Base-by-base conservation (phyloP, 2,113 vertebrate genomes). In the Delphinus delphis region DNA sequence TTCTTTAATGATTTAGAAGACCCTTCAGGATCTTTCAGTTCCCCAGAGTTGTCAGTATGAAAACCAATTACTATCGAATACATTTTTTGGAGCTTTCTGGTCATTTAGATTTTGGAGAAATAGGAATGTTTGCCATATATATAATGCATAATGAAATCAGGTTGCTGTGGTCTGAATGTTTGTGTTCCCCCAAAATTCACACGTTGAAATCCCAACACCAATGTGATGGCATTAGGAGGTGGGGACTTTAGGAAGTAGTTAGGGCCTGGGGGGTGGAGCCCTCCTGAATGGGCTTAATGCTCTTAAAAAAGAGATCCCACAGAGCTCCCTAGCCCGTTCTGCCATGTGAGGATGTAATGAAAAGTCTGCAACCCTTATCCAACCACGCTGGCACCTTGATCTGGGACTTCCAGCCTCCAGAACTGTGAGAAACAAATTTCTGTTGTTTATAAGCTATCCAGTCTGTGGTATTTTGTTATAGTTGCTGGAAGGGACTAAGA, bases 21-120 rank as follows among this genome's bases (percentile, higher is more conserved):
- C 21, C 28, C 41, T 58, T 73, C 44, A 33, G 38, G 68, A 81
- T 76, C 38, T 84, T 68, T 65, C 20, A 25, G 0, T 90, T 70
- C 25, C 67, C 36, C 25, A 58, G 38, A 79, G 6, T 38, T 92
- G 12, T 71, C 17, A 8, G 8, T 6, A 47, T 81, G 79, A 90
- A 94, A 83, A 63, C 12, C 13, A 65, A 0, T 88, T 41, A 70
- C 55, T 85, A 41, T 63, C 44, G 71, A 93, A 38, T 23, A 67
- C 36, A 76, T 95, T 91, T 86, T 50, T 91, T 93, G 74, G 44
- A 70, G n/a, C 13, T 67, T 91, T 36, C 70, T 95, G 71, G 53
- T 68, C 87, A 83, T 91, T 96, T 63, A 55, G 76, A 81, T 65
- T 63, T 84, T 81, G 55, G 47, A 88, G 77, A 76, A 87, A 55